A percentile compares a stretch with the other conserved stretches of the same genome.
Evolutionary conservation across 2,888 invertebrate species (phyloP).

Genomic region (Dynastes maya): DNA sequence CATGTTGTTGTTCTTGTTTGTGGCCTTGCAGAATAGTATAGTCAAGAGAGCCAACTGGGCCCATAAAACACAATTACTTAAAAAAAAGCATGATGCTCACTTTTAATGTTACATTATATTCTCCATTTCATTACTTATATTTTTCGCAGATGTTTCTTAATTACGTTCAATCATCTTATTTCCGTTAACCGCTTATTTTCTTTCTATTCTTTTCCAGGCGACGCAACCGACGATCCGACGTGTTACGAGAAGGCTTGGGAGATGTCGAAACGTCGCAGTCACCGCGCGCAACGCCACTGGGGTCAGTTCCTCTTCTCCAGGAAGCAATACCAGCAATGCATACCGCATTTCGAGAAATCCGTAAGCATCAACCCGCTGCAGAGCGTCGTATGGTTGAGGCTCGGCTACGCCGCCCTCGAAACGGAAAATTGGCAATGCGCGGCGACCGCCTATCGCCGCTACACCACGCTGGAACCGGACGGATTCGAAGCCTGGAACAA

Average conservation of each 20-base stretch:
- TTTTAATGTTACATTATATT: no score
- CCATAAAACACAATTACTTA: no score
- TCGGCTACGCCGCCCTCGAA: constrained; percentile 89
- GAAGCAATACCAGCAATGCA: constrained; percentile 84
- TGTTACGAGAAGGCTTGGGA: constrained; percentile 95
- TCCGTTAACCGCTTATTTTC: no score
- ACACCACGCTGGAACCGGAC: constrained; percentile 89
- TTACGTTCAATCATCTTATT: no score
- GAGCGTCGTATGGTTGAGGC: constrained; percentile 87
- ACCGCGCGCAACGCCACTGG: constrained; percentile 91
- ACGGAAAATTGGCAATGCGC: constrained; percentile 87
- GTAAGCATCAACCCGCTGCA: constrained; percentile 91
- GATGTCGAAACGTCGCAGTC: constrained; percentile 85
- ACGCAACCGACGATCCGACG: constrained; percentile 81
- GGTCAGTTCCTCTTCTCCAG: constrained; percentile 84
- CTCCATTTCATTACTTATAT: no score
- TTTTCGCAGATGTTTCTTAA: no score
- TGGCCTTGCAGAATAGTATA: no score
- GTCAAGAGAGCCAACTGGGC: no score
- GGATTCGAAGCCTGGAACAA: constrained; percentile 99
- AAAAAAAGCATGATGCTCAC: no score
- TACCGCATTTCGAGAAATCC: constrained; percentile 87
- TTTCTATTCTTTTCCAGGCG: constrained; percentile 62
- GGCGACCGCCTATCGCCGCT: constrained; percentile 88
- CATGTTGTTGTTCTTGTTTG: no score